A percentile compares a stretch with the other conserved stretches of the same genome.
These are phyloP conservation scores for Drosophila subquinaria DNA, from an alignment of 2,888 invertebrate species.

Conservation along the genomic window DNA sequence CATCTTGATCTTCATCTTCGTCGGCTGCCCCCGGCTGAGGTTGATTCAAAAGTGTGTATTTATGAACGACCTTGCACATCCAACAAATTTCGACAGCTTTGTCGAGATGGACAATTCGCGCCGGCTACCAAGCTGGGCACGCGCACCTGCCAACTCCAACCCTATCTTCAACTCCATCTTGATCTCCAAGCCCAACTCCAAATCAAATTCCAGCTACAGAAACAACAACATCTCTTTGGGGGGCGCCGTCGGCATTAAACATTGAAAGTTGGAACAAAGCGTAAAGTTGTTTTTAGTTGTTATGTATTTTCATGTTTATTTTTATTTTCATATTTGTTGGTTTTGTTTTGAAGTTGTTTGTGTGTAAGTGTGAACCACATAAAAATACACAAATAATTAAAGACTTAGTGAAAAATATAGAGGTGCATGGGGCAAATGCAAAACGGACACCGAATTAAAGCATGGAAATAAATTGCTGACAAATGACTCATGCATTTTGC, in stretches of 20 bases:
- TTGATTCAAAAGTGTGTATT: slow-evolving; percentile 26
- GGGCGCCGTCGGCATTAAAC: slow-evolving; percentile 37
- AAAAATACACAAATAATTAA: slow-evolving; percentile 50
- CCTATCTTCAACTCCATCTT: slow-evolving; percentile 15
- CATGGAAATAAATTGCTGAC: slow-evolving; percentile 74
- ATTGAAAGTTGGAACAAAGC: slow-evolving; percentile 53
- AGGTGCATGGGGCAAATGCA: slow-evolving; percentile 45
- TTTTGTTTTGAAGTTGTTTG: slow-evolving; percentile 5
- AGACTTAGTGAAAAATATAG: slow-evolving; percentile 43
- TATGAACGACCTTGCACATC: slow-evolving; percentile 69
- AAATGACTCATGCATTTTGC: slow-evolving; percentile 78
- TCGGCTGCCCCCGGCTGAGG: slow-evolving; percentile 31
- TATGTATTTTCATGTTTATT: slow-evolving; percentile 16
- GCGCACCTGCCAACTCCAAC: slow-evolving; percentile 50
- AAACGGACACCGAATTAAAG: slow-evolving; percentile 72
- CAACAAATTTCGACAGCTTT: slow-evolving; percentile 67
- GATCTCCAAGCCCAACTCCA: slow-evolving; percentile 10
- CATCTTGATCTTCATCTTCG: slow-evolving; percentile 44
- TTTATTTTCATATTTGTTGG: slow-evolving; percentile 20
- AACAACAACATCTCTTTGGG: slow-evolving; percentile 16
- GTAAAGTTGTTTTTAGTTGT: slow-evolving; percentile 15
- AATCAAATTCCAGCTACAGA: slow-evolving; percentile 2
- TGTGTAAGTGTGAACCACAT: slow-evolving; percentile 28
- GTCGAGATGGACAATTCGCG: slow-evolving; percentile 54
- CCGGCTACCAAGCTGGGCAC: slow-evolving; percentile 53